These are phyloP conservation scores for Psammodynastes pulverulentus DNA, from an alignment of 2,113 vertebrate genomes.

Conservation along the genomic window DNA sequence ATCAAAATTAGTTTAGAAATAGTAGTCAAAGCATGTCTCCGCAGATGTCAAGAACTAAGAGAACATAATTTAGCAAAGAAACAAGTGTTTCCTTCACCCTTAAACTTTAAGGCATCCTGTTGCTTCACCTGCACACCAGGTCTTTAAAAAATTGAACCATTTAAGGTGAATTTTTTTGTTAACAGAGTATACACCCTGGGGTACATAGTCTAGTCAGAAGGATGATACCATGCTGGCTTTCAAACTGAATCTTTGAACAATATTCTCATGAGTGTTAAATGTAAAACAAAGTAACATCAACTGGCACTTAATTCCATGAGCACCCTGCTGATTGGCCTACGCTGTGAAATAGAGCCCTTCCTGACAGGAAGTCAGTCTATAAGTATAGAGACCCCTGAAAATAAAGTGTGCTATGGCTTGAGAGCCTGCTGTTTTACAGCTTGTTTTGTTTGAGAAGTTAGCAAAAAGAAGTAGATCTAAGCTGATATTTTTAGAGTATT, in stretches of 20 bases:
- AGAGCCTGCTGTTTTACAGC: constrained; percentile 75
- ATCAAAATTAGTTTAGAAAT: constrained; percentile 25
- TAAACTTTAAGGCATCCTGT: constrained; percentile 73
- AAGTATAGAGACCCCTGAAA: constrained; percentile 83
- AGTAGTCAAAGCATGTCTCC: constrained; percentile 46
- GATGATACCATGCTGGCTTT: constrained; percentile 79
- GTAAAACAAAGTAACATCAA: constrained; percentile 96
- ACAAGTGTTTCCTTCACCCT: constrained; percentile 49
- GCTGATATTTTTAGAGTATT: constrained; percentile 18
- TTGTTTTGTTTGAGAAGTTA: constrained; percentile 65
- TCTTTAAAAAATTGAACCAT: constrained; percentile 73
- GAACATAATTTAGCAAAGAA: constrained; percentile 63
- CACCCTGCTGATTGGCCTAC: constrained; percentile 85
- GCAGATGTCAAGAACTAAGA: constrained; percentile 52
- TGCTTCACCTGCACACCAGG: constrained; percentile 75
- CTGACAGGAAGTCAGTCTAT: constrained; percentile 89
- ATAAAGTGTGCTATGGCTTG: constrained; percentile 87
- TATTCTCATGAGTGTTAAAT: constrained; percentile 85
- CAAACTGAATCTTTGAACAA: constrained; percentile 83
- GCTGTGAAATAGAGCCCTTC: constrained; percentile 82
- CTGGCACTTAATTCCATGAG: constrained; percentile 92
- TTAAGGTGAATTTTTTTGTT: constrained; percentile 78
- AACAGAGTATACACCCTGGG: constrained; percentile 70
- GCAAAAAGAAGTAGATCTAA: constrained; percentile 36
- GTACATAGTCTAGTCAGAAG: constrained; percentile 78